Base-by-base conservation (phyloP, 2,888 invertebrate genomes). In the Periphyllus acericola region DNA sequence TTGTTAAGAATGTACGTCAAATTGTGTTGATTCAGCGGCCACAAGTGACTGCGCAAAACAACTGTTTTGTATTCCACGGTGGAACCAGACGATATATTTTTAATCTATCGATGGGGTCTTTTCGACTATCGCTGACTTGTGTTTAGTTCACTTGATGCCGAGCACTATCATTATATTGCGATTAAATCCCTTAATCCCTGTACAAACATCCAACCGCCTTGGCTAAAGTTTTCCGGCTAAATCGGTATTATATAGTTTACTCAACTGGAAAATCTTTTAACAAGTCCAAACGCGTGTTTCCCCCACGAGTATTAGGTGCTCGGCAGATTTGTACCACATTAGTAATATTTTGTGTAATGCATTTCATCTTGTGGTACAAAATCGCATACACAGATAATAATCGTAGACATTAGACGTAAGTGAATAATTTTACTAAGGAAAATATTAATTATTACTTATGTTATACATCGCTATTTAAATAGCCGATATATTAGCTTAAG, bases 191-290 rank as follows among this genome's bases (percentile, higher is more conserved):
- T 68, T 40, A 25, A 80, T 25, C 60, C 25, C 29, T 29, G 11
- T n/a, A 34, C 25, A 36, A 60, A 79, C 60, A 60, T 6, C 17
- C 6, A 34, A 9, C 79, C 71, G 29, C 32, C 32, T 17, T 29
- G n/a, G 40, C 36, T 29, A n/a, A n/a, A 6, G 36, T 29, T n/a
- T n/a, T 68, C 34, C 19, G 40, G n/a, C 3, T 68, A 9, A 68
- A 29, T 66, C 19, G 40, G 66, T 29, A 66, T 68, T n/a, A n/a
- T 29, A 32, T 14, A 2, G n/a, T 80, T 0, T 80, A 36, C 40
- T 80, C 66, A 29, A 66, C 1, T 66, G 80, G 60, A 66, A 66
- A 80, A 80, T 80, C 52, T 52, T 32, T 60, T 60, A 60, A 60
- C 60, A 14, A 11, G 46, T 46, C 21, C 52, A 52, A 76, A 76